phyloP scores from a whole-genome alignment of 1,140 invertebrate genomes.

The Dinoponera quadriceps region DNA sequence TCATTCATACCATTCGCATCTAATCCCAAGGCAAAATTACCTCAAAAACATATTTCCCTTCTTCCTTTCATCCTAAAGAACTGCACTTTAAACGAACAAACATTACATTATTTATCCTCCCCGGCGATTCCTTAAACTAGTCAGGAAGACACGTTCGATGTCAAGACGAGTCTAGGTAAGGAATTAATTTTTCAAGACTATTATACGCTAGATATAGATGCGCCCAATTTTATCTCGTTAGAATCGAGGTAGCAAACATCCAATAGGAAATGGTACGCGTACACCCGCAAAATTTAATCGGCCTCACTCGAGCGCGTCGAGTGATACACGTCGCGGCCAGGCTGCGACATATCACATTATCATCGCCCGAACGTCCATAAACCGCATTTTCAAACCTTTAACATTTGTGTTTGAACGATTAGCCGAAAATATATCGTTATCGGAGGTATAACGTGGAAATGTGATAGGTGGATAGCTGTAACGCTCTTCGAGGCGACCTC shows the following conservation, averaged over 20 bases:
- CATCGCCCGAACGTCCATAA: background rate
- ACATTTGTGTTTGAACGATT: background rate
- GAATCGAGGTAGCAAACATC: background rate
- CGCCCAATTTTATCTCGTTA: background rate
- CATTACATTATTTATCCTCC: too few relatives aligned
- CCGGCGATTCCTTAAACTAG: too few relatives aligned
- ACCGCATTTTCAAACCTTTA: background rate
- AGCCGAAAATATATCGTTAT: constrained; percentile 13
- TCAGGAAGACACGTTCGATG: too few relatives aligned
- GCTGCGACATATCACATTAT: background rate
- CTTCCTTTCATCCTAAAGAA: too few relatives aligned
- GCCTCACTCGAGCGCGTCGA: background rate
- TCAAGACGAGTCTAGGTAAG: background rate
- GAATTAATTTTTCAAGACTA: background rate
- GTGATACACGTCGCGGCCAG: constrained; percentile 1
- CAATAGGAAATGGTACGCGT: background rate
- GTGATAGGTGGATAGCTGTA: constrained; percentile 81
- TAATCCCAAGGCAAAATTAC: too few relatives aligned
- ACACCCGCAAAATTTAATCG: background rate
- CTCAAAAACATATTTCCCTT: too few relatives aligned
- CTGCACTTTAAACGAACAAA: too few relatives aligned
- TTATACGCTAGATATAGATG: background rate
- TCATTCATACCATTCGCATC: background rate
- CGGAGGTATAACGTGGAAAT: constrained; percentile 27
- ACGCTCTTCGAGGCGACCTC: constrained; percentile 90